These are phyloP conservation scores for Mesochorus sp. DNA, from an alignment of 2,888 invertebrate genomes.

Conservation along the genomic window DNA sequence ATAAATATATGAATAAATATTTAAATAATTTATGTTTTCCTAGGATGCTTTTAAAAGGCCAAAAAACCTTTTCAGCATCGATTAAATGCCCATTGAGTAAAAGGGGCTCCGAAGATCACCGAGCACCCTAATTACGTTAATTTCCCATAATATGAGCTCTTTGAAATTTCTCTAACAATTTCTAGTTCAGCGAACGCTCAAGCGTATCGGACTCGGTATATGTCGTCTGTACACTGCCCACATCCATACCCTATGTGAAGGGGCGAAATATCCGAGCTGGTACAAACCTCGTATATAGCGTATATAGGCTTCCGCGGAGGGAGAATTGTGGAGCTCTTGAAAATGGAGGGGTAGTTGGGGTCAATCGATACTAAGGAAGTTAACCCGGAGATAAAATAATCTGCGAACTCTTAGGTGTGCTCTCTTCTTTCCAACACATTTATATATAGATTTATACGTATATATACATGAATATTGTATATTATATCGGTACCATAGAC, in stretches of 20 bases:
- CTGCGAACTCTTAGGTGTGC: conserved; percentile 60
- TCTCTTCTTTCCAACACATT: background rate
- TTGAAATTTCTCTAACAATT: conserved; percentile 31
- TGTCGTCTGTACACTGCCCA: background rate
- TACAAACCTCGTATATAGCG: background rate
- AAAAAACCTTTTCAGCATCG: background rate
- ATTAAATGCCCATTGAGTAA: no score
- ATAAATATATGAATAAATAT: background rate
- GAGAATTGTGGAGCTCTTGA: conserved; percentile 47
- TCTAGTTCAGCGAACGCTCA: conserved; percentile 53
- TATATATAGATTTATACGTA: background rate
- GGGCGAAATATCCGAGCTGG: conserved; percentile 40
- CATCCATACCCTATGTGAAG: conserved; percentile 11
- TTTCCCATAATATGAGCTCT: conserved; percentile 42
- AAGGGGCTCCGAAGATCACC: background rate
- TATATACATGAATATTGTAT: conserved; percentile 5
- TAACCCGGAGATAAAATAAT: conserved; percentile 63
- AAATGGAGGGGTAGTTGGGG: conserved; percentile 58
- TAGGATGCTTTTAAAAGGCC: no score
- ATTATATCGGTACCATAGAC: background rate
- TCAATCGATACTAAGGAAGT: conserved; percentile 63
- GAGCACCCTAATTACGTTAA: conserved; percentile 53
- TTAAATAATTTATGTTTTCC: no score
- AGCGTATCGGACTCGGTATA: conserved; percentile 11
- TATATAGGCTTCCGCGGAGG: conserved; percentile 9